These are phyloP conservation scores for Mixornis gularis DNA, from an alignment of 2,113 vertebrate species.

Conservation along the genomic window DNA sequence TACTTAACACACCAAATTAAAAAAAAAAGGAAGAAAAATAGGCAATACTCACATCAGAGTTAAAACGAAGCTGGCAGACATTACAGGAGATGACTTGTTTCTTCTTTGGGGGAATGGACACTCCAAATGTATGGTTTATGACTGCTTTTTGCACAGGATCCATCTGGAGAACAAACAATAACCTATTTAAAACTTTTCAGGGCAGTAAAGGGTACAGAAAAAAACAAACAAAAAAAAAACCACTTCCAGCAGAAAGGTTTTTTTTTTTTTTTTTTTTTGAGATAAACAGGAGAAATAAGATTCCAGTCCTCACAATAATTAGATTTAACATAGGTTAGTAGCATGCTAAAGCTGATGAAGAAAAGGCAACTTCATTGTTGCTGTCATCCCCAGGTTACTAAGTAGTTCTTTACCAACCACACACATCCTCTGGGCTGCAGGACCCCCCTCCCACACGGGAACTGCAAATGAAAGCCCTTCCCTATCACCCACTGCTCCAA, in stretches of 20 bases:
- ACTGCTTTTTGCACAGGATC: constrained; percentile 98
- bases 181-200: constrained; percentile 27
- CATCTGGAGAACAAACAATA: constrained; percentile 82
- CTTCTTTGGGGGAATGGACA: constrained; percentile 90
- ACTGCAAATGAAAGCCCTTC: neutral
- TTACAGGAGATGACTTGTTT: constrained; percentile 94
- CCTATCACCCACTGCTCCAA: neutral
- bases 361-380: neutral
- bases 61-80: constrained; percentile 95
- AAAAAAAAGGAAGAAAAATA: neutral
- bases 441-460: rapidly evolving
- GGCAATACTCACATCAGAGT: constrained; percentile 90
- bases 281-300: neutral
- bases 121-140: constrained; percentile 97
- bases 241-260: neutral
- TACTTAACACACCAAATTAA: neutral
- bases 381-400: neutral
- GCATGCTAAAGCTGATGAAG: neutral
- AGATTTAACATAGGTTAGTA: neutral
- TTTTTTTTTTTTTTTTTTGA: neutral
- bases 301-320: neutral
- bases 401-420: neutral
- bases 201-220: neutral
- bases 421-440: neutral
- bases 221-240: neutral